phyloP scores from a whole-genome alignment of 2,797 vertebrate genomes.

The Poecilia gillii region DNA sequence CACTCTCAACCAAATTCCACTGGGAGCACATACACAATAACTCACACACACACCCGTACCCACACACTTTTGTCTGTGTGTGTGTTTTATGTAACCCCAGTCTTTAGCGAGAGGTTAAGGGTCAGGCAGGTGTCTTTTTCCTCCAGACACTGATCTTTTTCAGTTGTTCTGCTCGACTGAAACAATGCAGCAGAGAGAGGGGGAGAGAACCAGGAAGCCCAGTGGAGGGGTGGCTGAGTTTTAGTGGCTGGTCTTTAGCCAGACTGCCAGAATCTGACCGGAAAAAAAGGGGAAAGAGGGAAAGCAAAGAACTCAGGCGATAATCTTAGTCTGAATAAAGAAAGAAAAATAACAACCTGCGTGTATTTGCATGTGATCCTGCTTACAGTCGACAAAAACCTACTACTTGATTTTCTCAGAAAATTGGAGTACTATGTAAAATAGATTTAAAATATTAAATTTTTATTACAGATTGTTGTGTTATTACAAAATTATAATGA shows the following conservation, averaged over 20 bases:
- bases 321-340: slow-evolving; percentile 6
- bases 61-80: slow-evolving; percentile 15
- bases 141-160: slow-evolving; percentile 64
- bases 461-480: background rate
- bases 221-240: background rate
- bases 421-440: background rate
- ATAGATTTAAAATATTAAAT: background rate
- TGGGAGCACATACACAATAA: slow-evolving; percentile 22
- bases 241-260: background rate
- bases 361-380: background rate
- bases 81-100: slow-evolving; percentile 27
- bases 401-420: background rate
- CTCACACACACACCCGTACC: background rate
- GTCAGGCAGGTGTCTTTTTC: slow-evolving; percentile 48
- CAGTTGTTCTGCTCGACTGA: slow-evolving; percentile 36
- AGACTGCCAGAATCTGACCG: slow-evolving; percentile 2
- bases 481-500: background rate
- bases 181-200: slow-evolving; percentile 16
- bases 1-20: slow-evolving; percentile 62
- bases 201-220: background rate
- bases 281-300: slow-evolving; percentile 12
- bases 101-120: slow-evolving; percentile 58
- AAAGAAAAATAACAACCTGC: background rate
- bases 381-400: background rate
- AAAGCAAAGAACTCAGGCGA: background rate